Percentiles rank a stretch among this genome's conserved stretches.
Conservation (phyloP, 2,113 vertebrate genomes). For the Sterrhoptilus dennistouni region DNA sequence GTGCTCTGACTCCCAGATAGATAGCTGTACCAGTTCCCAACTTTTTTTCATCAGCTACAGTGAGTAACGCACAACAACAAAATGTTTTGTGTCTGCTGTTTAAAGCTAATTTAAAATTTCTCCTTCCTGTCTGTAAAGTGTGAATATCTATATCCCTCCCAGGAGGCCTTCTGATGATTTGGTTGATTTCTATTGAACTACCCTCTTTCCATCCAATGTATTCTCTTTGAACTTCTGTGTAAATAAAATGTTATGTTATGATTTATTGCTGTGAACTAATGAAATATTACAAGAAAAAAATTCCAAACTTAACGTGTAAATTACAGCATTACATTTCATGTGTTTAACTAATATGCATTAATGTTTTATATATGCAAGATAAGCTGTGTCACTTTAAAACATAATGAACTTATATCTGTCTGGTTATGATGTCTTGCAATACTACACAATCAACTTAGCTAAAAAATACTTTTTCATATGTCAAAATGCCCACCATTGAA, state of each 20-base stretch:
- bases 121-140: slow-evolving; percentile 64
- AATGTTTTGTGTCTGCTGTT: slow-evolving; percentile 71
- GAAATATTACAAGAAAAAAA: slow-evolving; percentile 66
- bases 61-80: slow-evolving; percentile 60
- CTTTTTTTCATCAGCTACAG: slow-evolving; percentile 52
- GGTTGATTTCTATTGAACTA: slow-evolving; percentile 67
- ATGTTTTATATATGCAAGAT: slow-evolving; percentile 57
- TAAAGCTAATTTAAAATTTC: slow-evolving; percentile 75
- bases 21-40: slow-evolving; percentile 67
- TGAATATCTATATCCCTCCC: slow-evolving; percentile 59
- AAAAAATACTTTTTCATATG: slow-evolving; percentile 71
- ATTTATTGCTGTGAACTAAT: slow-evolving; percentile 78
- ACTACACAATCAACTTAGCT: slow-evolving; percentile 65
- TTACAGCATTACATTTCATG: slow-evolving; percentile 48
- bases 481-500: slow-evolving; percentile 72
- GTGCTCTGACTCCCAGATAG: slow-evolving; percentile 62
- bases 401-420: slow-evolving; percentile 56
- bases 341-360: slow-evolving; percentile 70
- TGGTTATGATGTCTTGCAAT: slow-evolving; percentile 55
- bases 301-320: slow-evolving; percentile 15
- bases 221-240: slow-evolving; percentile 63
- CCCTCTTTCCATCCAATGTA: slow-evolving; percentile 54
- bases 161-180: slow-evolving; percentile 66
- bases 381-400: slow-evolving; percentile 61
- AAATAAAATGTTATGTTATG: slow-evolving; percentile 63